Base-by-base conservation (phyloP, 2,113 vertebrate species). In the Eulemur macaco region DNA sequence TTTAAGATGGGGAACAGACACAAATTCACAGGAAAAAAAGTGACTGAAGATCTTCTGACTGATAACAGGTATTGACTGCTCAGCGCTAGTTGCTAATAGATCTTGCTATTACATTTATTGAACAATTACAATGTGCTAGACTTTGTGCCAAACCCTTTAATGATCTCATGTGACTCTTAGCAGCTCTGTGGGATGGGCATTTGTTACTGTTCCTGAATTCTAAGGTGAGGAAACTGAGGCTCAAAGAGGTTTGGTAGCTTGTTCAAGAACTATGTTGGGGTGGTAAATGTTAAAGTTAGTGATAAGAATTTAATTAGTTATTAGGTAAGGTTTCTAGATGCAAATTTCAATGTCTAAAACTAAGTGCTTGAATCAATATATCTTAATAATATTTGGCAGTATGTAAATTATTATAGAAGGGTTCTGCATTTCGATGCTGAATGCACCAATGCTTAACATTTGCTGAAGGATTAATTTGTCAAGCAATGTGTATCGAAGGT, bases 1-100 rank as follows among this genome's bases (percentile, higher is more conserved):
- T 99, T 99, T 98, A 99, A 99, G 98, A 99, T 99, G 99, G 99
- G 99, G 58, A 99, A 99, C 98, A 98, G 99, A 68, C 99, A 99
- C 98, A 99, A 99, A 92, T 99, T 99, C 98, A 99, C 99, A 15
- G 99, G 99, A 66, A 99, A 99, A 97, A 99, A 99, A 98, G 98
- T 99, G 18, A 99, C 99, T 0, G 99, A 99, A 34, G 99, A 99
- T 86, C 99, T 99, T 89, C 98, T 99, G 29, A 99, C 99, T 56
- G 99, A 99, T 98, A 99, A 98, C 98, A 99, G 99, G 99, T 99
- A 98, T 10, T 9, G 39, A 64, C 6, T 7, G 23, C 86, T 63
- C 13, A 14, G 31, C 23, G 31, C 10, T 29, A 25, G 54, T 1
- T 60, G 45, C 78, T 31, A 6, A 68, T 8, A 1, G 6, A 8